phyloP scores from a whole-genome alignment of 2,888 invertebrate genomes.

The Xiphydria camelus region DNA sequence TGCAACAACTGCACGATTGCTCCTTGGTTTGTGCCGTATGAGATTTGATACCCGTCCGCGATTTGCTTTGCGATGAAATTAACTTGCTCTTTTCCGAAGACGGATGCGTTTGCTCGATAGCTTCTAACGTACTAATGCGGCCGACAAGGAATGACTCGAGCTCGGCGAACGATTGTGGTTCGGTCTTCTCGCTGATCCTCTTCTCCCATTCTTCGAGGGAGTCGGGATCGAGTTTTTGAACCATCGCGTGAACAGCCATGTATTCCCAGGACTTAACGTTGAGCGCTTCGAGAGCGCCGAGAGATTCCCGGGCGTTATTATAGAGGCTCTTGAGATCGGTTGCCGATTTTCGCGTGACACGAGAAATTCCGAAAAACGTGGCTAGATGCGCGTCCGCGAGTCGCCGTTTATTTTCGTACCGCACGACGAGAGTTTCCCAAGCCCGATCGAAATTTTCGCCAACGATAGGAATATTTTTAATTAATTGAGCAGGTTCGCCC shows the following conservation, averaged over 20 bases:
- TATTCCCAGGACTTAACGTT: conserved; percentile 11
- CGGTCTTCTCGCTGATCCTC: conserved; percentile 3
- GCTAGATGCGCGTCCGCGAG: conserved; percentile 7
- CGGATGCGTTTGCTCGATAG: conserved; percentile 2
- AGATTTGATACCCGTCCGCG: too few relatives aligned
- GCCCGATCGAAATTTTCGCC: conserved; percentile 16
- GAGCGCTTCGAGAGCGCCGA: conserved; percentile 13
- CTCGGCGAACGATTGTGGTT: conserved; percentile 1
- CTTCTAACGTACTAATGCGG: conserved; percentile 12
- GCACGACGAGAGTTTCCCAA: conserved; percentile 15
- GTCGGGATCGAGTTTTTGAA: conserved; percentile 6
- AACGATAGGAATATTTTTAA: conserved; percentile 14
- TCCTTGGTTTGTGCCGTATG: too few relatives aligned
- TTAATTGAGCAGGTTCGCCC: conserved; percentile 16
- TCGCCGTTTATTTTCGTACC: conserved; percentile 22
- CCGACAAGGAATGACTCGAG: conserved; percentile 10
- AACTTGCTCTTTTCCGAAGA: too few relatives aligned
- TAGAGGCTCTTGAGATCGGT: conserved; percentile 10
- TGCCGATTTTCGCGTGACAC: conserved; percentile 1
- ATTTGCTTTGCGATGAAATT: too few relatives aligned
- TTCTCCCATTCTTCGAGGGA: conserved; percentile 15
- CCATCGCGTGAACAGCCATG: conserved; percentile 5
- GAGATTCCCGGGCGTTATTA: conserved; percentile 8
- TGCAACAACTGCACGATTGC: too few relatives aligned
- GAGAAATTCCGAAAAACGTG: conserved; percentile 10